A percentile compares a stretch with the other conserved stretches of the same genome.
Evolutionary conservation across 2,113 vertebrate species (phyloP).

Genomic region (Turdus rufiventris): DNA sequence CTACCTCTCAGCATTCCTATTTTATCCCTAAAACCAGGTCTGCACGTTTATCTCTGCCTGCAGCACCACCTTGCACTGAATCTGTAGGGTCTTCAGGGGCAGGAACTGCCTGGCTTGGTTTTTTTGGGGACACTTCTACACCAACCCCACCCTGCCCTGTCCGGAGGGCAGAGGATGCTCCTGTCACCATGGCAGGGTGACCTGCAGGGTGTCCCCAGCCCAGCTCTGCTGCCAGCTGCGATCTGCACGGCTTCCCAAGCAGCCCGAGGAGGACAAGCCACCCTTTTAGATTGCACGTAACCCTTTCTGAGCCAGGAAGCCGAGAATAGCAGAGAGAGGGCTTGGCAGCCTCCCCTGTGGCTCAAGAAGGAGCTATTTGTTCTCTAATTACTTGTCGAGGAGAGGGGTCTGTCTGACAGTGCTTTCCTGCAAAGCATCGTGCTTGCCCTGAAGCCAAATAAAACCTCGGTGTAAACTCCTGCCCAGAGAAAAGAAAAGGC

Average conservation of each 20-base stretch:
- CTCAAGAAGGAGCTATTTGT: conserved; percentile 63
- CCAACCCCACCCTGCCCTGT: background rate
- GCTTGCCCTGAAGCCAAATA: conserved; percentile 56
- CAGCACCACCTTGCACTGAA: background rate
- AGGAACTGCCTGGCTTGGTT: background rate
- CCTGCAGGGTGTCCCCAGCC: background rate
- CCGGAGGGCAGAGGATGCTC: background rate
- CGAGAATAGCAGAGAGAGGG: conserved; percentile 15
- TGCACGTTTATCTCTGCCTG: background rate
- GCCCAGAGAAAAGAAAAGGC: conserved; percentile 46
- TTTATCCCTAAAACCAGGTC: background rate
- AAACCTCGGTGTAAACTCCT: conserved; percentile 51
- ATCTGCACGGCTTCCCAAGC: background rate
- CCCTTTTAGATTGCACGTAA: conserved; percentile 26
- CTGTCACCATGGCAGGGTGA: background rate
- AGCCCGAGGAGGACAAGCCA: background rate
- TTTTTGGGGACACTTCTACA: background rate
- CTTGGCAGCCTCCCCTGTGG: conserved; percentile 31
- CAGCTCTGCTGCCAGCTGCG: conserved; percentile 9
- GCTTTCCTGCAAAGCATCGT: conserved; percentile 50
- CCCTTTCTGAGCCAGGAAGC: conserved; percentile 38
- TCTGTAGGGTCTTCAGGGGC: background rate
- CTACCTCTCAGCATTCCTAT: background rate
- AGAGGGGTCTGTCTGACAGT: conserved; percentile 57
- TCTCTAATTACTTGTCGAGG: conserved; percentile 52